Evolutionary conservation across 2,888 invertebrate species (phyloP).

Genomic region (Lathronympha strigana): DNA sequence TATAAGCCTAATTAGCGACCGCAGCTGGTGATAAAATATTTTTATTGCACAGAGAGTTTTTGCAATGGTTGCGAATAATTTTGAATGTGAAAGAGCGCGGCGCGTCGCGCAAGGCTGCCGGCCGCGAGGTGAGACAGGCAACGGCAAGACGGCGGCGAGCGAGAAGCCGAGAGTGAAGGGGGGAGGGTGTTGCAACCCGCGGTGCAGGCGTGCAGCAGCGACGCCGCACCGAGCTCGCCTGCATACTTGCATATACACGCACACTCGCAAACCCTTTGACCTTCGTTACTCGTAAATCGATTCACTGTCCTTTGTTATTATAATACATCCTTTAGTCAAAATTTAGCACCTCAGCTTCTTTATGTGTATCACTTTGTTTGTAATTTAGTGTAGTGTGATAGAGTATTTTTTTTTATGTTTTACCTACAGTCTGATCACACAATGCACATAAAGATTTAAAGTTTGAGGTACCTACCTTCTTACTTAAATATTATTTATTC

Average conservation of each 20-base stretch:
- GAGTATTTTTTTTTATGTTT: not conserved
- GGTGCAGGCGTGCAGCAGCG: slow-evolving; percentile 84
- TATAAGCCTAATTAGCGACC: slow-evolving; percentile 69
- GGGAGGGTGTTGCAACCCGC: slow-evolving; percentile 84
- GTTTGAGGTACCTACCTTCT: not conserved
- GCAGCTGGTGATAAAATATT: slow-evolving; percentile 70
- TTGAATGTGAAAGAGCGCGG: slow-evolving; percentile 84
- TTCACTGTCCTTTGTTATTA: slow-evolving; percentile 76
- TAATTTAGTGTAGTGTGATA: not conserved
- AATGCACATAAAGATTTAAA: not conserved
- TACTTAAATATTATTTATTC: slow-evolving; percentile 22
- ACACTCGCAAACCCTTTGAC: slow-evolving; percentile 79
- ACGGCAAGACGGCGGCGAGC: slow-evolving; percentile 83
- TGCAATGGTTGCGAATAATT: slow-evolving; percentile 84
- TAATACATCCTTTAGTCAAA: slow-evolving; percentile 61
- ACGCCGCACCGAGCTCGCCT: slow-evolving; percentile 82
- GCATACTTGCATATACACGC: slow-evolving; percentile 82
- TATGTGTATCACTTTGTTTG: slow-evolving; percentile 3
- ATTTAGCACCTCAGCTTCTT: slow-evolving; percentile 50
- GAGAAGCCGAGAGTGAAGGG: slow-evolving; percentile 82
- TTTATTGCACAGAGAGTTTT: slow-evolving; percentile 84
- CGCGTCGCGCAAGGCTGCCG: slow-evolving; percentile 85
- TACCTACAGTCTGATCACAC: not conserved
- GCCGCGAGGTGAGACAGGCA: slow-evolving; percentile 85
- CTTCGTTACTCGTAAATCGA: slow-evolving; percentile 80